Evolutionary conservation across 1,140 invertebrate genomes (phyloP).

Genomic region (Pogonognathellus flavescens): DNA sequence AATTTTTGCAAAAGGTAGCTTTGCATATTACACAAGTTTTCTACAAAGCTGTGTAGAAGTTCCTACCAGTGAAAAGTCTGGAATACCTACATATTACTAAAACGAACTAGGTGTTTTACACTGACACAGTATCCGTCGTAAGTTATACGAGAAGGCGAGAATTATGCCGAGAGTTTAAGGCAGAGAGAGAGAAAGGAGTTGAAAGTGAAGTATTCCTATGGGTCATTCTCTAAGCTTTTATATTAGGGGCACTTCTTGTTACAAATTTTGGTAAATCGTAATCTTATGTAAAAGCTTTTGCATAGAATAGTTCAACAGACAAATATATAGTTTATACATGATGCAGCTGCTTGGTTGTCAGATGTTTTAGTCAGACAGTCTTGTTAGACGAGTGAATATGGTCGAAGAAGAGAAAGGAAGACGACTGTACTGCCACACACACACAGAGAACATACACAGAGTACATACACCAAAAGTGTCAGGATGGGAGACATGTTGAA

Average conservation of each 20-base stretch:
- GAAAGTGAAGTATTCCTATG: conserved; percentile 43
- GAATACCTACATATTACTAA: not conserved
- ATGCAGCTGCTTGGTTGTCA: not conserved
- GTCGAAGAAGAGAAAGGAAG: not conserved
- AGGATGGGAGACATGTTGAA: conserved; percentile 47
- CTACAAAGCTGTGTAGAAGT: too few species aligned
- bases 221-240: conserved; percentile 40
- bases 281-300: conserved; percentile 42
- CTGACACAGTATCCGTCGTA: not conserved
- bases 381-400: too few species aligned
- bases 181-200: conserved; percentile 16
- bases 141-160: not conserved
- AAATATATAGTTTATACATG: conserved; percentile 30
- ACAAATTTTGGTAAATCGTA: conserved; percentile 45
- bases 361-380: not conserved
- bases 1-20: too few species aligned
- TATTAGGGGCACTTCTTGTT: conserved; percentile 46
- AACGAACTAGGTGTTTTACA: not conserved
- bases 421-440: not conserved
- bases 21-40: too few species aligned
- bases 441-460: not conserved
- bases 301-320: conserved; percentile 5
- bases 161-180: not conserved
- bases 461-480: conserved; percentile 34
- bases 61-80: too few species aligned